Evolutionary conservation across 2,113 vertebrate species (phyloP), one percentile per base, ranked within the genome.

Genomic region (Lathamus discolor): DNA sequence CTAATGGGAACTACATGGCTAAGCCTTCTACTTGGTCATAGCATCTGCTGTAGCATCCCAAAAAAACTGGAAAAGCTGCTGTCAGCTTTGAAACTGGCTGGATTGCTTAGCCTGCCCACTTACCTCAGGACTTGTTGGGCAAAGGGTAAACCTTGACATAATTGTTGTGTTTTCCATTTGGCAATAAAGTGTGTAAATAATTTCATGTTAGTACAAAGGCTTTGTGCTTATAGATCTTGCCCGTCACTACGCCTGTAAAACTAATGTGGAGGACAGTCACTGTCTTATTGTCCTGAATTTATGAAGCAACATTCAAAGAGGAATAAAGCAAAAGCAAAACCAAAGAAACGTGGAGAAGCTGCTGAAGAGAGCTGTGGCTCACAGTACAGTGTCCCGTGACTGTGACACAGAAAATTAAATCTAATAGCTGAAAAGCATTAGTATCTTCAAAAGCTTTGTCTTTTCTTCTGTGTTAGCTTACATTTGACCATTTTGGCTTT

Each of bases 71-170:
- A 90, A 88, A 90, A 94, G 24, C 49, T 85, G 39, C 63, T 91
- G 67, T 43, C n/a, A 69, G 54, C 41, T 92, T 77, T 78, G 43
- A 88, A 94, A 88, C 63, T 81, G 46, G 33, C 28, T 84, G 62
- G 31, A 23, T 83, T 88, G 37, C 81, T 88, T 55, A 57, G 28
- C 20, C 55, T 86, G 43, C 46, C 51, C 35, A 54, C 64, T 83
- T 81, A 87, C 63, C 44, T 90, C 75, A 80, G 79, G 46, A 11
- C 11, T 72, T 69, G 6, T 13, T 75, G 54, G 79, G 68, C 43
- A 95, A 95, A 95, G 37, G 52, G 64, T 37, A 91, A 94, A 83
- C 39, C n/a, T 78, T 92, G 83, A 90, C 41, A 43, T 79, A 91
- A 88, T 93, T 94, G 49, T 44, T 73, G 54, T 86, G 39, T 41